phyloP scores from a whole-genome alignment of 2,888 invertebrate species.

The Iselma pallidipennis region DNA sequence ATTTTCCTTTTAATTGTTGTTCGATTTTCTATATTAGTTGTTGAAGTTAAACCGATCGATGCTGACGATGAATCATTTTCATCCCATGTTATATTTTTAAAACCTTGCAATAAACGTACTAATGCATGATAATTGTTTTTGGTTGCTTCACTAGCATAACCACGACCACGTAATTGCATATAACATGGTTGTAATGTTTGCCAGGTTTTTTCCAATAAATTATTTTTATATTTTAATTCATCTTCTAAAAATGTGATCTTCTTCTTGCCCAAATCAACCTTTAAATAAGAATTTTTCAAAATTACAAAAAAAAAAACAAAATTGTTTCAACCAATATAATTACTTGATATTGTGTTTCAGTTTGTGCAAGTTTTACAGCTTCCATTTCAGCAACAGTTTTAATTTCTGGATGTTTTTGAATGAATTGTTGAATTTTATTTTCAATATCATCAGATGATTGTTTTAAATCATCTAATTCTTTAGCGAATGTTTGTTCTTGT shows the following conservation, averaged over 20 bases:
- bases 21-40: constrained; percentile 25
- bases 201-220: constrained; percentile 51
- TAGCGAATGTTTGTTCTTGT: constrained; percentile 35
- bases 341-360: constrained; percentile 13
- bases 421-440: constrained; percentile 33
- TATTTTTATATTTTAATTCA: constrained; percentile 39
- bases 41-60: constrained; percentile 36
- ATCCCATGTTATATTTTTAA: constrained; percentile 65
- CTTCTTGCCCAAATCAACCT: constrained; percentile 39
- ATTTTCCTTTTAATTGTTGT: constrained; percentile 8
- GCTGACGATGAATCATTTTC: constrained; percentile 39
- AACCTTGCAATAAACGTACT: constrained; percentile 63
- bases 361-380: constrained; percentile 20
- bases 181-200: constrained; percentile 63
- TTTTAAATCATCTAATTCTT: constrained; percentile 38
- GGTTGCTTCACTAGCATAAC: constrained; percentile 62
- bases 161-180: constrained; percentile 63
- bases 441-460: constrained; percentile 34
- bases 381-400: constrained; percentile 30
- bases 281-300: constrained; percentile 22
- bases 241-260: constrained; percentile 35
- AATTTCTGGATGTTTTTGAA: constrained; percentile 35
- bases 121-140: constrained; percentile 63
- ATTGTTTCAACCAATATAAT: neutral
- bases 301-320: too few species aligned